Base-by-base conservation (phyloP, 1,140 invertebrate genomes). In the Papilio polytes region DNA sequence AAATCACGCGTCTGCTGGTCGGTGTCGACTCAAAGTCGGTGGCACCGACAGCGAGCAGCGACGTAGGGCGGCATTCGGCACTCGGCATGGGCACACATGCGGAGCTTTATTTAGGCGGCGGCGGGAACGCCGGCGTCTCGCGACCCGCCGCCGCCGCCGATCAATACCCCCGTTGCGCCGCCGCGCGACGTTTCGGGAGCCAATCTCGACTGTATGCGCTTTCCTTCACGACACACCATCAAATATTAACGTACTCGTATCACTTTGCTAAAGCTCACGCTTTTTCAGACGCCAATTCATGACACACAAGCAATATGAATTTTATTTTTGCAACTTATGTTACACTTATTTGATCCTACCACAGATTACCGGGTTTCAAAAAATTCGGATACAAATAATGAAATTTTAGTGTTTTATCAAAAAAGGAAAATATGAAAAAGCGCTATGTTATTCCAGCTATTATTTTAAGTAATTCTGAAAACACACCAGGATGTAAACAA, bases 81-180 rank as follows among this genome's bases (percentile, higher is more conserved):
- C 53, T n/a, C 53, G 18, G 53, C 90, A 88, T 87, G 84, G 84
- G 86, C 90, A 93, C 90, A 92, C 91, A 93, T 90, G 90, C 89
- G 87, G 87, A 92, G 92, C 93, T 94, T 94, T 94, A 94, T 94
- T 94, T 94, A 93, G 92, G 92, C 91, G 91, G 92, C 90, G 89
- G 89, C 86, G 87, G 86, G 88, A 92, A 90, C 91, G 91, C 91
- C 91, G 90, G 93, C 93, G 92, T 94, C 93, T 93, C 89, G 89
- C 92, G 87, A 86, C 89, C 85, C 90, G 87, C 86, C 88, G 89
- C 84, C 85, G 85, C 86, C 92, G 90, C 88, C 93, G 93, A 94
- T 94, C 92, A 94, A 94, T 94, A 94, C 90, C 88, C 90, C 83
- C 90, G 86, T 91, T 91, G 93, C 93, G 93, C 92, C 93, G 92